These are phyloP conservation scores for Pitangus sulphuratus DNA, from an alignment of 2,797 vertebrate genomes.

Conservation along the genomic window DNA sequence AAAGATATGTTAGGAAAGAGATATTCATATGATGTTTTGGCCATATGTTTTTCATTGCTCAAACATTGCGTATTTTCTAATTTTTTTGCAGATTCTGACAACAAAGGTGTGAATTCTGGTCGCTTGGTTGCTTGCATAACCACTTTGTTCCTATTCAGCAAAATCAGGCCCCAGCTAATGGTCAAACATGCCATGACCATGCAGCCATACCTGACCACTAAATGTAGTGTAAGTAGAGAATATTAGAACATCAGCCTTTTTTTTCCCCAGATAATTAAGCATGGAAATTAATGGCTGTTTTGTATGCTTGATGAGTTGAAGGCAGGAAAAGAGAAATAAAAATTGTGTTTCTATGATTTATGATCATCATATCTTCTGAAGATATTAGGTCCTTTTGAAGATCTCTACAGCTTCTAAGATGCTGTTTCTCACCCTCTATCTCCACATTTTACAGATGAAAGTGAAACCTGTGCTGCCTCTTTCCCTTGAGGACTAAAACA, in stretches of 20 bases:
- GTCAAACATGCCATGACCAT: constrained; percentile 98
- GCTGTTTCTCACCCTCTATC: background rate
- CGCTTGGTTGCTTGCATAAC: too few relatives aligned
- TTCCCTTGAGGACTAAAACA: background rate
- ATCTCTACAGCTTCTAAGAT: background rate
- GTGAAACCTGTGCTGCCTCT: background rate
- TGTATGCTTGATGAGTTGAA: background rate
- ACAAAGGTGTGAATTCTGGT: too few relatives aligned
- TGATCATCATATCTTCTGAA: background rate
- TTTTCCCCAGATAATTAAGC: background rate
- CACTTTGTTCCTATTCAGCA: constrained; percentile 91
- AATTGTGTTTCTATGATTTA: background rate
- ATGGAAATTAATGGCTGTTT: background rate
- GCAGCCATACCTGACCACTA: constrained; percentile 96
- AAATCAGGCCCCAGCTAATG: constrained; percentile 95
- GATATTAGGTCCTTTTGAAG: background rate
- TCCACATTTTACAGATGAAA: background rate
- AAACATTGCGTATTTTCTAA: constrained; percentile 19
- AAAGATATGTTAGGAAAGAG: background rate
- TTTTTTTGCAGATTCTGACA: background rate
- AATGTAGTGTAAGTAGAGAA: constrained; percentile 89
- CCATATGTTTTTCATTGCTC: constrained; percentile 74
- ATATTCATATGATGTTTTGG: background rate
- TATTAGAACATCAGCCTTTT: background rate
- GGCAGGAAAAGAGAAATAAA: background rate